A percentile compares a stretch with the other conserved stretches of the same genome.
Conservation (phyloP, 2,888 invertebrate species). For the Phaonia tiefii region DNA sequence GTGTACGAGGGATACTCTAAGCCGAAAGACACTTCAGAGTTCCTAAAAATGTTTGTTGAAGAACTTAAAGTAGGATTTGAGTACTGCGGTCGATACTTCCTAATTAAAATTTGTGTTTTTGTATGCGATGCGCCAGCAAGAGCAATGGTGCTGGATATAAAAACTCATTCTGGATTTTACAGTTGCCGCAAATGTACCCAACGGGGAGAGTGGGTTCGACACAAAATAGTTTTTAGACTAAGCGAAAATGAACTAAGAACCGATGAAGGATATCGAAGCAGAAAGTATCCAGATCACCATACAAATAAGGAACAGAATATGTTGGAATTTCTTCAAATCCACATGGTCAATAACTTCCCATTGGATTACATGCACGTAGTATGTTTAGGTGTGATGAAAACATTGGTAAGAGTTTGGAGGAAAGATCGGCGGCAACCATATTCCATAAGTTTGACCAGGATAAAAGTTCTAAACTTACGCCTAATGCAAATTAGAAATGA, state of each 20-base stretch:
- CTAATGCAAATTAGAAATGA: background rate
- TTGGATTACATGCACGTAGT: conserved; percentile 57
- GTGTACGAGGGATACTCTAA: conserved; percentile 45
- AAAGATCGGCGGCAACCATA: conserved; percentile 5
- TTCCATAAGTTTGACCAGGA: too few species aligned
- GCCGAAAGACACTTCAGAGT: conserved; percentile 40
- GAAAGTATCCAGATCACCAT: conserved; percentile 42
- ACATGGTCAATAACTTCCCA: conserved; percentile 39
- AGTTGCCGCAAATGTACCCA: conserved; percentile 47
- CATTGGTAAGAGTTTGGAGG: conserved; percentile 42
- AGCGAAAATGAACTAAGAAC: conserved; percentile 36
- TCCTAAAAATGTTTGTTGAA: conserved; percentile 41
- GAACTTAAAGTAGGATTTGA: conserved; percentile 46
- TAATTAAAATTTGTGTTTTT: conserved; percentile 47
- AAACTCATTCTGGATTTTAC: conserved; percentile 50
- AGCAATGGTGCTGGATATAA: conserved; percentile 42
- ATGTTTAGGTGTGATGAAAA: conserved; percentile 44
- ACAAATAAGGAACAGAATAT: conserved; percentile 15
- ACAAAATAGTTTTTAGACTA: conserved; percentile 28
- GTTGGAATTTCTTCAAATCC: conserved; percentile 43
- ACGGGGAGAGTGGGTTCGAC: conserved; percentile 25
- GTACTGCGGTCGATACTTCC: conserved; percentile 12
- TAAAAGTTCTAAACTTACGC: too few species aligned
- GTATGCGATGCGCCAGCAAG: conserved; percentile 51
- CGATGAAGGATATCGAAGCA: conserved; percentile 23